A percentile compares a stretch with the other conserved stretches of the same genome.
These are phyloP conservation scores for Merodon equestris DNA, from an alignment of 2,888 invertebrate species.

Conservation along the genomic window DNA sequence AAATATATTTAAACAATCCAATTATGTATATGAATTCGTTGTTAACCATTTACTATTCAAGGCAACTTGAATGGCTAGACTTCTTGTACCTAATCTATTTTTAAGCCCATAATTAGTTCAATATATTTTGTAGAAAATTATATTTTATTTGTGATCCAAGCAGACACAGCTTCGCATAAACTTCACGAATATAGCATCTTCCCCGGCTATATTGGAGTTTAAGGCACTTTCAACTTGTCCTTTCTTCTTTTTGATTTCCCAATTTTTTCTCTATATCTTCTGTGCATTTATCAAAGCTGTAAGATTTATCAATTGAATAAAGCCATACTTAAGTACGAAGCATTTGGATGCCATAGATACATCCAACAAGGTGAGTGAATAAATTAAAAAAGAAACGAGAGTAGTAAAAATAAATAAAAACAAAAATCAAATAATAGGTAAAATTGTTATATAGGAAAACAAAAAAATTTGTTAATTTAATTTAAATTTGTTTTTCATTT, in stretches of 20 bases:
- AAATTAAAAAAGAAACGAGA: constrained; percentile 42
- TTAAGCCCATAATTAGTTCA: neutral
- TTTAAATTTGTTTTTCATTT: constrained; percentile 53
- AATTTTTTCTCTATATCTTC: constrained; percentile 69
- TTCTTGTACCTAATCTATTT: no score
- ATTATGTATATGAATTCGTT: no score
- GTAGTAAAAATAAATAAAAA: constrained; percentile 18
- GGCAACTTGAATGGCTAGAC: no score
- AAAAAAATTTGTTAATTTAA: constrained; percentile 22
- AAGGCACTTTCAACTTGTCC: constrained; percentile 40
- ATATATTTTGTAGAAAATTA: constrained; percentile 15
- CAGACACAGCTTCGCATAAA: constrained; percentile 40
- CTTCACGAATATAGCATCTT: constrained; percentile 78
- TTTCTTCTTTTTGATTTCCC: constrained; percentile 15
- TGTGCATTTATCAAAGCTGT: no score
- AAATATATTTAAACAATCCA: constrained; percentile 11
- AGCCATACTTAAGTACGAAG: constrained; percentile 65
- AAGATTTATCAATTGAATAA: constrained; percentile 69
- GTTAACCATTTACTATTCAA: no score
- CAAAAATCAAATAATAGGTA: constrained; percentile 29
- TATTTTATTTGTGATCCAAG: constrained; percentile 14
- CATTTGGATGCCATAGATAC: constrained; percentile 13
- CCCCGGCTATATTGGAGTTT: constrained; percentile 78
- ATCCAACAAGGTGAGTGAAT: constrained; percentile 49
- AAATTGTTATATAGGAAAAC: constrained; percentile 43